Conservation (phyloP, 1,140 invertebrate species). For the Bombus superbus region DNA sequence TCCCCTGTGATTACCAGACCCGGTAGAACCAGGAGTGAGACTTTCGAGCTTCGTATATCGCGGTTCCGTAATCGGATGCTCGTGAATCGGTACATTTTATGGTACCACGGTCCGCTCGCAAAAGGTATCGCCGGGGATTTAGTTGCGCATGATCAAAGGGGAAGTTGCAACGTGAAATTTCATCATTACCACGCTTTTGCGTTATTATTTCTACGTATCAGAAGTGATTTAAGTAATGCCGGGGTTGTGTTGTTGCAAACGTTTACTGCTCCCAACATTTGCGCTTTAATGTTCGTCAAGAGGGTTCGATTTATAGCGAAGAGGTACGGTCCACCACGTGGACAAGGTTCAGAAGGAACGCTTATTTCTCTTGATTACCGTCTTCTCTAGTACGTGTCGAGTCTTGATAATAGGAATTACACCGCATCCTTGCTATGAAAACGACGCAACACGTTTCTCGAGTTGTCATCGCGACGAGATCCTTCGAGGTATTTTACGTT, state of each 20-base stretch:
- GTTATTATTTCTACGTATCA: not conserved
- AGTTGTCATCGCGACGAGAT: not conserved
- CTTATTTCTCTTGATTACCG: not conserved
- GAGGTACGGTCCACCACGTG: not conserved
- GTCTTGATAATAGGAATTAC: not conserved
- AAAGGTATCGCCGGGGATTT: not conserved
- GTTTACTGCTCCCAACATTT: not conserved
- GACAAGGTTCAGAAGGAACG: not conserved
- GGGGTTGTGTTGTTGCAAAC: too few relatives aligned
- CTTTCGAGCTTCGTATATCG: constrained; percentile 33
- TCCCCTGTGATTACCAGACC: constrained; percentile 51
- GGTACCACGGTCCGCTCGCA: not conserved
- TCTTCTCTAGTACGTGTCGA: not conserved
- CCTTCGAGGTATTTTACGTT: not conserved
- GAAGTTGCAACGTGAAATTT: not conserved
- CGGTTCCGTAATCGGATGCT: constrained; percentile 33
- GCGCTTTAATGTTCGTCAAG: not conserved
- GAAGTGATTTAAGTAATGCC: not conserved
- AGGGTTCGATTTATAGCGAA: not conserved
- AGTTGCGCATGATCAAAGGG: not conserved
- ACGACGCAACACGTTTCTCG: not conserved
- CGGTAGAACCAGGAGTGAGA: constrained; percentile 33
- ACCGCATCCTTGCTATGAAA: not conserved
- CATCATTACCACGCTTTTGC: not conserved
- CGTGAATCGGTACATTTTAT: constrained; percentile 39